Evolutionary conservation across 2,113 vertebrate genomes (phyloP).

Genomic region (Ploceus nigricollis): DNA sequence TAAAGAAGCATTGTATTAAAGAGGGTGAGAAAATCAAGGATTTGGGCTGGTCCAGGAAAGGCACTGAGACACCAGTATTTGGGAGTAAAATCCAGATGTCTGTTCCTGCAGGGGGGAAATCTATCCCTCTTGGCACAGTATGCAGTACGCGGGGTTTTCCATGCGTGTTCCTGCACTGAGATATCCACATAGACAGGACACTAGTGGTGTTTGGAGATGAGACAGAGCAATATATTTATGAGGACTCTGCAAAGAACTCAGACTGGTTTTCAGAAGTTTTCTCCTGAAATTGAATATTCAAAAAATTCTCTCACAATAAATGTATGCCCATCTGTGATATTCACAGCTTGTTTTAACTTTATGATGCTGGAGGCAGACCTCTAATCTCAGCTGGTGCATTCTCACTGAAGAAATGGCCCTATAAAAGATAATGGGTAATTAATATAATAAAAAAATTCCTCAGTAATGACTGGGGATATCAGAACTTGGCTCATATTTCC

Average conservation of each 20-base stretch:
- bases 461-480: background rate
- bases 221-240: background rate
- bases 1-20: background rate
- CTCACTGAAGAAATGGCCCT: constrained; percentile 12
- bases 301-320: background rate
- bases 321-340: background rate
- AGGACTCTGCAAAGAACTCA: background rate
- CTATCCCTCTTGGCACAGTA: too few species aligned
- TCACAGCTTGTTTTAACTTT: constrained; percentile 11
- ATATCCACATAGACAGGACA: background rate
- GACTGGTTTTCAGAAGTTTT: background rate
- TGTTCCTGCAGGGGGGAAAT: background rate
- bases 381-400: background rate
- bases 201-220: background rate
- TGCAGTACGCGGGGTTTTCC: background rate
- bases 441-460: constrained; percentile 6
- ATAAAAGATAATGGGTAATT: constrained; percentile 49
- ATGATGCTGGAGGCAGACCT: background rate
- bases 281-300: background rate
- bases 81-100: background rate
- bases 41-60: background rate
- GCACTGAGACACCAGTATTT: background rate
- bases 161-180: background rate
- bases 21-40: background rate
- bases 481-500: background rate